Conservation (phyloP, 2,113 vertebrate genomes). For the Leptocoma aspasia region DNA sequence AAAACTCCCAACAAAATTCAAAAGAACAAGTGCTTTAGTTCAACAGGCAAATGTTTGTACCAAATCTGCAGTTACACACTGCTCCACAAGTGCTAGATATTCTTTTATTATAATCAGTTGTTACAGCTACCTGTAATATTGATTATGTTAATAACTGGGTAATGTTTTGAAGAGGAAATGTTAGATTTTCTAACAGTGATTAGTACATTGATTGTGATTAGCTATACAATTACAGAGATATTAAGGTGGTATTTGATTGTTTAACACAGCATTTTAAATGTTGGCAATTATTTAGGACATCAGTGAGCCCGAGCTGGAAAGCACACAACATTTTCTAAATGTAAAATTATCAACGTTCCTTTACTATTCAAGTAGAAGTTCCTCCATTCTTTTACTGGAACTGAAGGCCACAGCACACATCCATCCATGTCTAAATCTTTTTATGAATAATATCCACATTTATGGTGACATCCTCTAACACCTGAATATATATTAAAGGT, state of each 20-base stretch:
- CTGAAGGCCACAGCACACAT: neutral
- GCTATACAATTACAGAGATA: neutral
- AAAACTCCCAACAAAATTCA: neutral
- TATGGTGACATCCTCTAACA: neutral
- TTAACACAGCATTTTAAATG: neutral
- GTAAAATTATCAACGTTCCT: neutral
- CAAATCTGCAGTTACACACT: neutral
- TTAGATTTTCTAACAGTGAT: conserved; percentile 6
- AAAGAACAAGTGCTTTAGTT: neutral
- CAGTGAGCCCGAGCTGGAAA: neutral
- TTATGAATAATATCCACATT: neutral
- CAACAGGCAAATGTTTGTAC: neutral
- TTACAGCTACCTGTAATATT: neutral
- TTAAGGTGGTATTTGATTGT: neutral
- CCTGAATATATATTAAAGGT: neutral
- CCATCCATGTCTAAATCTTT: neutral
- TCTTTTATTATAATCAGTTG: neutral
- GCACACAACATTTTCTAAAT: neutral
- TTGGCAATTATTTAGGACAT: neutral
- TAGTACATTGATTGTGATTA: neutral
- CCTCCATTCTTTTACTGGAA: neutral
- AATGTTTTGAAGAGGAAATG: neutral
- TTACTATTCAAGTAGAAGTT: neutral
- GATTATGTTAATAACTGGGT: neutral
- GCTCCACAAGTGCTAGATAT: neutral